A percentile compares a stretch with the other conserved stretches of the same genome.
Evolutionary conservation across 2,888 invertebrate species (phyloP).

Genomic region (Drosophila nr. perissopoda): DNA sequence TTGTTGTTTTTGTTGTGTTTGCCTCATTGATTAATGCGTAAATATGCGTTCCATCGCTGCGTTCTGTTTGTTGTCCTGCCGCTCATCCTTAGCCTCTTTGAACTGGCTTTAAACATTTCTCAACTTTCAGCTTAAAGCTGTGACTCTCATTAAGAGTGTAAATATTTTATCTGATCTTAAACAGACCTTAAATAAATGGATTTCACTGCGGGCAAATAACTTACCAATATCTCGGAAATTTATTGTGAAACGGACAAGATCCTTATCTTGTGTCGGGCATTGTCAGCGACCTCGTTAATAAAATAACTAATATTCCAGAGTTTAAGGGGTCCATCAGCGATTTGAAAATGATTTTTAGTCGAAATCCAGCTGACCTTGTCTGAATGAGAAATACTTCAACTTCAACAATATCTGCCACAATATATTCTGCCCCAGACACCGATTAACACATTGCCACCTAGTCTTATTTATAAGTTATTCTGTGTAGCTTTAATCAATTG

Average conservation of each 20-base stretch:
- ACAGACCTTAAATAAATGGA: neutral
- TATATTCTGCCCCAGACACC: neutral
- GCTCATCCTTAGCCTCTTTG: conserved; percentile 42
- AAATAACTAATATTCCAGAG: no score
- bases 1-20: conserved; percentile 47
- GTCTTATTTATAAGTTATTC: no score
- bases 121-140: conserved; percentile 14
- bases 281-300: no score
- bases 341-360: neutral
- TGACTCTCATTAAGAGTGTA: neutral
- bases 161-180: conserved; percentile 1
- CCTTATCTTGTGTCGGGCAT: neutral
- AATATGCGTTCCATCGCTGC: conserved; percentile 69
- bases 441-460: neutral
- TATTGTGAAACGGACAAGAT: neutral
- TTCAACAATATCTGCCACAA: neutral
- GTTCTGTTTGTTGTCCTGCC: conserved; percentile 68
- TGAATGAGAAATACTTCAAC: neutral
- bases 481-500: no score
- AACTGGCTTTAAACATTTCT: conserved; percentile 37
- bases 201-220: neutral
- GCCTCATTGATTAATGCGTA: conserved; percentile 78
- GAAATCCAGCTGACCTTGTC: neutral
- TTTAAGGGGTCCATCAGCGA: neutral
- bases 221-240: neutral